Evolutionary conservation across 2,888 invertebrate species (phyloP), one percentile per base, ranked within the genome.

Genomic region (Lithophane ornitopus): DNA sequence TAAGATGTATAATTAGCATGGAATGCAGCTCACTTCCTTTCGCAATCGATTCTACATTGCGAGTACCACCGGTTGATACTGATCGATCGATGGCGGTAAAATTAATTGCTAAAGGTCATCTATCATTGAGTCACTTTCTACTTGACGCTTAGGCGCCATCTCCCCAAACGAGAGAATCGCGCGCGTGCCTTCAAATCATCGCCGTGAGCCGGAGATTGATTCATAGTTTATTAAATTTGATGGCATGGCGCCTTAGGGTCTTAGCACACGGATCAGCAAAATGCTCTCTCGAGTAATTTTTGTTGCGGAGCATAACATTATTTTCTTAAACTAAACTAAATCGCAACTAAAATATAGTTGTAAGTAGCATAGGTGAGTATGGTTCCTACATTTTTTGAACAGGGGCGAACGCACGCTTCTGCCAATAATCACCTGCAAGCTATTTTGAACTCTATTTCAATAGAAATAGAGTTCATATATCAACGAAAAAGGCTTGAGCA

Each of bases 391-490:
- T 6, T 66, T 66, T 22, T 22, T 28, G 8, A 22, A 49, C 46
- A 49, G 22, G 52, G 26, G 14, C 14, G 1, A 26, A 39, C 2
- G 3, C 8, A 49, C 4, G 14, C 41, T 7, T 8, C n/a, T n/a
- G 1, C n/a, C 4, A 34, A 39, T 65, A n/a, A 0, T 34, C 1
- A 16, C 49, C 22, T 28, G n/a, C 52, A 52, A 39, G 34, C 16
- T 54, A 26, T 19, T 74, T 61, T 74, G 1, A 28, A 44, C 41
- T 62, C 4, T 52, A n/a, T 16, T 52, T 0, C 6, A n/a, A n/a
- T n/a, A 0, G 8, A 0, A 0, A 6, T 26, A 49, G 2, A 41
- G 28, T 52, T 62, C 4, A 22, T 26, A 9, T 22, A 16, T 46
- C 1, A 34, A 44, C 39, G 2, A 74, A 52, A 54, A 74, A 19